These are phyloP conservation scores for Botia almorhae DNA, from an alignment of 2,797 vertebrate genomes.

Conservation along the genomic window DNA sequence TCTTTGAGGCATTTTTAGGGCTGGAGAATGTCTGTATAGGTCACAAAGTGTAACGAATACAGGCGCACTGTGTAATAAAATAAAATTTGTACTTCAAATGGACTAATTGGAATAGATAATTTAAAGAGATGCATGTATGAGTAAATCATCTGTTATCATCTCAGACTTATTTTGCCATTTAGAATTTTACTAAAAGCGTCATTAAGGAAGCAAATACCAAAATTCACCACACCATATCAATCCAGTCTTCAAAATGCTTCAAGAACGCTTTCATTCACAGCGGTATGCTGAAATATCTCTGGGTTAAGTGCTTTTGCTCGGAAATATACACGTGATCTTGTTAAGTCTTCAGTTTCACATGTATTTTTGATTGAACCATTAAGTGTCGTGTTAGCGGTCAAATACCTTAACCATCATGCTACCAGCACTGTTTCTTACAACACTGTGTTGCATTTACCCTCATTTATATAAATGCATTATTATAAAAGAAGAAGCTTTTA, in stretches of 20 bases:
- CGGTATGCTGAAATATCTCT: background rate
- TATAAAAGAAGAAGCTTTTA: background rate
- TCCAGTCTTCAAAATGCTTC: background rate
- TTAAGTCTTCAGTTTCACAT: background rate
- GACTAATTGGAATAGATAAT: background rate
- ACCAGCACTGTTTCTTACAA: background rate
- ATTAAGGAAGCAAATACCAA: background rate
- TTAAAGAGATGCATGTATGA: background rate
- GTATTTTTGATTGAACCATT: background rate
- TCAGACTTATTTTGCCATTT: background rate
- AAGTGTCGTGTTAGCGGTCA: background rate
- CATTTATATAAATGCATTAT: background rate
- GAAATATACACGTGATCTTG: conserved; percentile 48
- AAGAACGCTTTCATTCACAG: background rate
- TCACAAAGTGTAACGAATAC: background rate
- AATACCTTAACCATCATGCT: background rate
- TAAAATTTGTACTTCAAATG: background rate
- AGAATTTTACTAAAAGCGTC: background rate
- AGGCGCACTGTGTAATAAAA: background rate
- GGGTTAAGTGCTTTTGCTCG: background rate
- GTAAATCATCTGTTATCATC: background rate
- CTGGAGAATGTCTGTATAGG: background rate
- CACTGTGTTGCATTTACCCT: background rate
- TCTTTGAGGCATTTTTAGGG: conserved; percentile 27
- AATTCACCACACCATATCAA: background rate